phyloP scores from a whole-genome alignment of 2,113 vertebrate genomes.

The Hydropotes inermis region DNA sequence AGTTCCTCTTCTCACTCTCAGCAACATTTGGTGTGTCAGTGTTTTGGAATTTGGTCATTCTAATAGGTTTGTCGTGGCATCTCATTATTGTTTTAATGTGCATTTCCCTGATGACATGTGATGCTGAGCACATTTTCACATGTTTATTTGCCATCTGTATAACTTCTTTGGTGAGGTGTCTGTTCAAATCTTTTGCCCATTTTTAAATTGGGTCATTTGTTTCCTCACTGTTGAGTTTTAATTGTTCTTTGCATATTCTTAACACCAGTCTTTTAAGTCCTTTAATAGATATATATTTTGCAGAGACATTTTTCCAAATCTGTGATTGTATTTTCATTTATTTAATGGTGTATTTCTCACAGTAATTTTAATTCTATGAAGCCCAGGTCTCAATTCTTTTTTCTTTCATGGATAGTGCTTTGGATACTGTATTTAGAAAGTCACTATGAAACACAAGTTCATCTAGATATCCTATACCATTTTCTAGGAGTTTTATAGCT shows the following conservation, averaged over 20 bases:
- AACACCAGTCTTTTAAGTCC: background rate
- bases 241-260: background rate
- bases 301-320: background rate
- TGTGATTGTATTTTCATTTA: background rate
- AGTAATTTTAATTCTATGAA: background rate
- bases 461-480: background rate
- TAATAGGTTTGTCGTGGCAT: background rate
- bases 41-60: background rate
- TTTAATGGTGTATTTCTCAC: background rate
- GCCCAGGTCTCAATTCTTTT: background rate
- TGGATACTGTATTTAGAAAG: background rate
- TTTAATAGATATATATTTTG: background rate
- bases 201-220: background rate
- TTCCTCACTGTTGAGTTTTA: background rate
- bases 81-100: background rate
- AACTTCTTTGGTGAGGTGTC: background rate
- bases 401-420: background rate
- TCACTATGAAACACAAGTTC: background rate
- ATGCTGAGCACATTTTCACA: background rate
- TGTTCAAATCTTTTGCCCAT: background rate
- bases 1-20: background rate
- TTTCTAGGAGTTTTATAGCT: background rate
- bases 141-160: background rate
- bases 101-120: background rate
- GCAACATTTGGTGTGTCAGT: background rate